Evolutionary conservation across 2,113 vertebrate genomes (phyloP).

Genomic region (Pollachius pollachius): DNA sequence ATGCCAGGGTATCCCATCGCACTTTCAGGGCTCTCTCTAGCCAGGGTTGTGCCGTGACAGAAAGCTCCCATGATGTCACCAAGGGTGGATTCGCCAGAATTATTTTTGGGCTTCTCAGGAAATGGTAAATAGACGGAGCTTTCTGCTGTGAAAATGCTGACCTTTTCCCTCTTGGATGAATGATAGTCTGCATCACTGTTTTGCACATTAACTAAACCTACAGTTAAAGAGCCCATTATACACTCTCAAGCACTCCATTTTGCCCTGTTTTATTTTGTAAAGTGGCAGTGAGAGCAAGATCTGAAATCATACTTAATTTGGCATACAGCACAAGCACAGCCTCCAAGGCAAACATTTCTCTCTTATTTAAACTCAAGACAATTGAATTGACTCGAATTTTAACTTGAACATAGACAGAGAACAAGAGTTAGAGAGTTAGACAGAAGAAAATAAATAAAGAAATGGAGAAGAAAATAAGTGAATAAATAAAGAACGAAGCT

Average conservation of each 20-base stretch:
- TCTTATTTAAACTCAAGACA: too few relatives aligned
- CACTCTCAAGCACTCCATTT: background rate
- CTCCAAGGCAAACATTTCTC: too few relatives aligned
- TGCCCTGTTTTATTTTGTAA: background rate
- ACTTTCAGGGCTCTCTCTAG: background rate
- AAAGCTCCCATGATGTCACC: conserved; percentile 14
- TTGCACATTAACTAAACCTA: background rate
- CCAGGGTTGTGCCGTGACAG: background rate
- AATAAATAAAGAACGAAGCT: background rate
- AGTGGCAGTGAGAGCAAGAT: too few relatives aligned
- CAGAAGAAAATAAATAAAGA: too few relatives aligned
- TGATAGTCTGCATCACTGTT: background rate
- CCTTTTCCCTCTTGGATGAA: background rate
- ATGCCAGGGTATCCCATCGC: background rate
- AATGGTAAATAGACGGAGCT: background rate
- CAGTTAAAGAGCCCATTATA: background rate
- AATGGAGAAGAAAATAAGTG: background rate
- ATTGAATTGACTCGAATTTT: too few relatives aligned
- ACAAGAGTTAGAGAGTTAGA: too few relatives aligned
- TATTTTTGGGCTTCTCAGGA: conserved; percentile 26
- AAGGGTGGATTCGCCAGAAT: background rate
- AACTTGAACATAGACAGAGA: too few relatives aligned
- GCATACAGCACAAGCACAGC: too few relatives aligned
- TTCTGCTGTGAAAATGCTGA: conserved; percentile 6
- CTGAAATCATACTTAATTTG: too few relatives aligned